These are phyloP conservation scores for Felis chaus DNA, from an alignment of 2,113 vertebrate species.

Conservation along the genomic window DNA sequence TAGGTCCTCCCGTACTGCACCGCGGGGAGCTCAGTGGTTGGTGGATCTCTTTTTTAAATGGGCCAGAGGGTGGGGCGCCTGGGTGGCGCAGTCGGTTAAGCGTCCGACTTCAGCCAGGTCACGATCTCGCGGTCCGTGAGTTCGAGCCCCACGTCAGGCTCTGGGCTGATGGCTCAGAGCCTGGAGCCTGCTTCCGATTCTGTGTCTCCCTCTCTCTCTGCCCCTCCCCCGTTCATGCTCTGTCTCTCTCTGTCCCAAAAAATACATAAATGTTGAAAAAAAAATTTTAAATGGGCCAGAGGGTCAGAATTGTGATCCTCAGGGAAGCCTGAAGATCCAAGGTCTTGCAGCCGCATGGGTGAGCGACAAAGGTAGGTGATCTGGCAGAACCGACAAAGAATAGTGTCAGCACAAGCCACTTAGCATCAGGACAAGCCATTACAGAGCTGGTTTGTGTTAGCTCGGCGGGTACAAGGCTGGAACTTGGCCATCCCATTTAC, in stretches of 20 bases:
- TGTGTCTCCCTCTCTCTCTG: too few species aligned
- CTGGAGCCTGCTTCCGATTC: too few species aligned
- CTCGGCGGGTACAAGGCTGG: background rate
- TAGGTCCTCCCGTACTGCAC: accelerated
- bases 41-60: background rate
- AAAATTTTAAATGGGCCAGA: background rate
- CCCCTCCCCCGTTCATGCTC: too few species aligned
- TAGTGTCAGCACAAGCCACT: background rate
- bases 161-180: too few species aligned
- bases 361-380: background rate
- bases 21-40: accelerated
- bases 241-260: too few species aligned
- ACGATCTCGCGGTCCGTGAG: too few species aligned
- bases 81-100: too few species aligned
- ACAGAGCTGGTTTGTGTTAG: background rate
- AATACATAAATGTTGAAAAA: too few species aligned
- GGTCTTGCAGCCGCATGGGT: background rate
- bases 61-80: background rate
- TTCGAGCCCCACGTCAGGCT: too few species aligned
- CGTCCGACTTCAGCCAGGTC: too few species aligned
- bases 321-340: background rate
- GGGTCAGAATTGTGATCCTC: background rate
- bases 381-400: background rate
- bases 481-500: background rate
- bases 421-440: background rate